phyloP scores from a whole-genome alignment of 2,797 vertebrate genomes.

The Thunnus albacares region DNA sequence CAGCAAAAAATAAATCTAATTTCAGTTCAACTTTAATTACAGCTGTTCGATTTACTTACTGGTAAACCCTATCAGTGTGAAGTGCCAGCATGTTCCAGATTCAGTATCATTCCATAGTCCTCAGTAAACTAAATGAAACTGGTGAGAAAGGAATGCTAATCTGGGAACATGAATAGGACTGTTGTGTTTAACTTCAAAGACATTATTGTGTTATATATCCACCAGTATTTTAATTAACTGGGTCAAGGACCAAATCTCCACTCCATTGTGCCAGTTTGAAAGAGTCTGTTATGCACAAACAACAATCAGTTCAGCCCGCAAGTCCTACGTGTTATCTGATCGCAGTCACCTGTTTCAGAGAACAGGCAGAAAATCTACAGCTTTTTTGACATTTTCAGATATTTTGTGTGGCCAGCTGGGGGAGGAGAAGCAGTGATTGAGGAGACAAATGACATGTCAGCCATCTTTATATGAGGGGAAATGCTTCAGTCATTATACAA shows the following conservation, averaged over 20 bases:
- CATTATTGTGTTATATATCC: slow-evolving; percentile 73
- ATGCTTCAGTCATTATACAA: slow-evolving; percentile 41
- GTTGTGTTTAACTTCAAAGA: slow-evolving; percentile 81
- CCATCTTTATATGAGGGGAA: slow-evolving; percentile 20
- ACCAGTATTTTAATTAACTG: slow-evolving; percentile 78
- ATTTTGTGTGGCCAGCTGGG: slow-evolving; percentile 36
- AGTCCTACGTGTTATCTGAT: slow-evolving; percentile 56
- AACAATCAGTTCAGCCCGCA: slow-evolving; percentile 59
- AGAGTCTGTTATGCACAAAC: slow-evolving; percentile 63
- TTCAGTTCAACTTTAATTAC: slow-evolving; percentile 23
- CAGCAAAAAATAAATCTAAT: not conserved
- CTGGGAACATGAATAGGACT: slow-evolving; percentile 67
- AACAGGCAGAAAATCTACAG: slow-evolving; percentile 1
- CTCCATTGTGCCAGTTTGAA: slow-evolving; percentile 62
- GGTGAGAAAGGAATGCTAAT: slow-evolving; percentile 69
- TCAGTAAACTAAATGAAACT: slow-evolving; percentile 59
- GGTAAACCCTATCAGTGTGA: not conserved
- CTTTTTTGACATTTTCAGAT: not conserved
- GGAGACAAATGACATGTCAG: slow-evolving; percentile 36
- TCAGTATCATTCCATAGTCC: slow-evolving; percentile 33
- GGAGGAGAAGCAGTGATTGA: not conserved
- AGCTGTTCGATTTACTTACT: slow-evolving; percentile 8
- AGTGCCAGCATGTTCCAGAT: slow-evolving; percentile 15
- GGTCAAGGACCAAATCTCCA: slow-evolving; percentile 81
- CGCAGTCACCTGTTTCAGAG: slow-evolving; percentile 47